These are phyloP conservation scores for Sarcophaga carnaria DNA, from an alignment of 2,888 invertebrate species.

Conservation along the genomic window DNA sequence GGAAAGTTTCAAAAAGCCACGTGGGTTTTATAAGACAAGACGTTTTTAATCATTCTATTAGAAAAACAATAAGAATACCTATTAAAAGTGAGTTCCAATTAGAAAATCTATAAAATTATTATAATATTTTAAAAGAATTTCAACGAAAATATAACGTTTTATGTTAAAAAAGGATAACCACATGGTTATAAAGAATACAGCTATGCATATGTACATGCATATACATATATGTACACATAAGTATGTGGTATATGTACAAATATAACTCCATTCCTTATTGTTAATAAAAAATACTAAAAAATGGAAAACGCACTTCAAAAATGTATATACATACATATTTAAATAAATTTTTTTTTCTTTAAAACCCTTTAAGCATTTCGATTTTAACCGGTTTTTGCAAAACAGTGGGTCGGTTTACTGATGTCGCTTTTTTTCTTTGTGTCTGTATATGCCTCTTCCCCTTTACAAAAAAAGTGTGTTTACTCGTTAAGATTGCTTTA, in stretches of 20 bases:
- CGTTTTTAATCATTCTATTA: slow-evolving; percentile 23
- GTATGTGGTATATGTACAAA: neutral
- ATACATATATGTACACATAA: neutral
- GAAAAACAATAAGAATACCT: slow-evolving; percentile 31
- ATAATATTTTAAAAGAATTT: slow-evolving; percentile 10
- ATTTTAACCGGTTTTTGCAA: slow-evolving; percentile 16
- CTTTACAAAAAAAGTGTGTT: neutral
- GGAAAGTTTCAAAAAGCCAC: slow-evolving; percentile 72
- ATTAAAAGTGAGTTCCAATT: slow-evolving; percentile 55
- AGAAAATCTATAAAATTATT: neutral
- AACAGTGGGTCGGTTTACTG: neutral
- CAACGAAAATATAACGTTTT: neutral
- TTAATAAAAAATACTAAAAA: neutral
- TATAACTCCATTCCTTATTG: neutral
- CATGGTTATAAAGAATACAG: slow-evolving; percentile 10
- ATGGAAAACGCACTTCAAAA: neutral
- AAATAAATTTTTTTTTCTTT: neutral
- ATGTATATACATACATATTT: neutral
- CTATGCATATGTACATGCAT: neutral
- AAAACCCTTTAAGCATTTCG: neutral
- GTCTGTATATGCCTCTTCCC: neutral
- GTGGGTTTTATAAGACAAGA: slow-evolving; percentile 69
- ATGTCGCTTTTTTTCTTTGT: neutral
- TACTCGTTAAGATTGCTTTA: neutral
- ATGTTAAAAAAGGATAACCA: slow-evolving; percentile 20